phyloP scores from a whole-genome alignment of 2,888 invertebrate genomes.

The Podotricha telesiphe region DNA sequence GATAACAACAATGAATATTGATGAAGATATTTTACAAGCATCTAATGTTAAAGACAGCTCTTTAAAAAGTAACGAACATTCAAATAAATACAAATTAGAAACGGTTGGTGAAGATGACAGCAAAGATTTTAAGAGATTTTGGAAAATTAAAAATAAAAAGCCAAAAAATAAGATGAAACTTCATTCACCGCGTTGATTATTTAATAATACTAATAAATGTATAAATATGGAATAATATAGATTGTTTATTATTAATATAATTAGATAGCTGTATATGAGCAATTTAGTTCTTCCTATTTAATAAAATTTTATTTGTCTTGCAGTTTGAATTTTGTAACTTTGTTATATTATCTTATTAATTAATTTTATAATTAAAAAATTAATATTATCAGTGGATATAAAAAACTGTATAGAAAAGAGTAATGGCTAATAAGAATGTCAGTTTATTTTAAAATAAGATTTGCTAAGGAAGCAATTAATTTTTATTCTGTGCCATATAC shows the following conservation, averaged over 20 bases:
- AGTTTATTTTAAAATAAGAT: not conserved
- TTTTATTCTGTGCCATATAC: not conserved
- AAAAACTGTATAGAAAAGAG: not conserved
- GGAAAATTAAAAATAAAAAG: constrained; percentile 49
- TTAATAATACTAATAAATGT: not conserved
- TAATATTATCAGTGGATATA: not conserved
- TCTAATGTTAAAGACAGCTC: constrained; percentile 1
- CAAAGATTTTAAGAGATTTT: constrained; percentile 61
- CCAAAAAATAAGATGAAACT: constrained; percentile 52
- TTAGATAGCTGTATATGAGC: no score
- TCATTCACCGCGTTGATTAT: constrained; percentile 19
- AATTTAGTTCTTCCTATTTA: not conserved
- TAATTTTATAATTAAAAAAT: no score
- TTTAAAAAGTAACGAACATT: not conserved
- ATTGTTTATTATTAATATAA: no score
- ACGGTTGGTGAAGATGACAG: constrained; percentile 46
- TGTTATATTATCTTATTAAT: no score
- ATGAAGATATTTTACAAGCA: constrained; percentile 41
- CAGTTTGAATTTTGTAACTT: not conserved
- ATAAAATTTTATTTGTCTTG: not conserved
- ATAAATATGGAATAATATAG: not conserved
- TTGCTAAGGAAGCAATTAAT: not conserved
- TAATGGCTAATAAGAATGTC: no score
- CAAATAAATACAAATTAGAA: constrained; percentile 41
- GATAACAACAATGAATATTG: constrained; percentile 49